Evolutionary conservation across 2,113 vertebrate genomes (phyloP), one percentile per base, ranked within the genome.

Genomic region (Epinephelus fuscoguttatus): DNA sequence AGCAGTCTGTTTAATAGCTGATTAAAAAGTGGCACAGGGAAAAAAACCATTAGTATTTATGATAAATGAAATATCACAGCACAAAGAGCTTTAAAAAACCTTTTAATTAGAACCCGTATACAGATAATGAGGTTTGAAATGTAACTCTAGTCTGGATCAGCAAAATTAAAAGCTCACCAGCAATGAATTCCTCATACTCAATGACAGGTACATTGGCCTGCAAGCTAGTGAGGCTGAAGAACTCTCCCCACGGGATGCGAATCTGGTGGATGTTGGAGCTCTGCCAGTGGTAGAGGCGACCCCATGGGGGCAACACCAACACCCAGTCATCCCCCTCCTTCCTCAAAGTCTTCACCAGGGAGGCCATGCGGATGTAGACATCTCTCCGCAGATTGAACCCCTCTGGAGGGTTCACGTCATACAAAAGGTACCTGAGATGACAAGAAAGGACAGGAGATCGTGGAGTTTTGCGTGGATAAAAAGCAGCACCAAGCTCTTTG

Each of bases 381-480:
- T 99, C 98, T 82, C 98, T 93, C n/a, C 98, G 96, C 53, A 99
- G 96, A 92, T 99, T 99, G 86, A 99, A 99, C 33, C 98, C 98
- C 91, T 99, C 98, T 0, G 98, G 97, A 15, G 98, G 98, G 73
- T 99, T 99, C 60, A 99, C 97, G 0, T 99, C 98, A 1, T 99
- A 99, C 73, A 99, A 87, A 47, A 99, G 95, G 61, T 99, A 99
- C 30, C 98, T 99, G 86, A 42, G 21, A 76, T 50, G 2, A 2
- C 0, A 55, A 70, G 14, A n/a, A 3, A 47, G n/a, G 25, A 60
- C 5, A 42, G 37, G 10, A 72, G 23, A 70, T 15, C 4, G 40
- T 23, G 27, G 21, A 50, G 15, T 0, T 30, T 10, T 18, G 15
- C 3, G 30, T 42, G 25, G 14, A 27, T 64, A 23, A 11, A 37